Evolutionary conservation across 2,113 vertebrate species (phyloP).

Genomic region (Tupaia chinensis): DNA sequence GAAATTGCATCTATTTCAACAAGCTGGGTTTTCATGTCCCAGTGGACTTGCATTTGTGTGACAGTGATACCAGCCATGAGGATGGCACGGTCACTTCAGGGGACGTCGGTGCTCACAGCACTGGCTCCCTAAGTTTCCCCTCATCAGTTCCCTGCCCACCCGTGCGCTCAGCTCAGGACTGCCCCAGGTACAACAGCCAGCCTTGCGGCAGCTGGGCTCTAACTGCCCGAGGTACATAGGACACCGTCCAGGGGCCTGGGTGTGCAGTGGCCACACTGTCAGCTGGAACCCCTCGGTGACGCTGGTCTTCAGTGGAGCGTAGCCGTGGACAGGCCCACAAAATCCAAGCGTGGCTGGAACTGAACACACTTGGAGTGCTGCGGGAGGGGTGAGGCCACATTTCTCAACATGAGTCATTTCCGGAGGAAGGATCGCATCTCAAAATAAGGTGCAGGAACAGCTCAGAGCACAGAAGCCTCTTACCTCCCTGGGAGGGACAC

Average conservation of each 20-base stretch:
- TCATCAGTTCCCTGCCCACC: neutral
- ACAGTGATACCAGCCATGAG: accelerated
- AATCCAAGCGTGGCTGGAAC: neutral
- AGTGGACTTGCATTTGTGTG: accelerated
- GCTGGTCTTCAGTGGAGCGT: no score
- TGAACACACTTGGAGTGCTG: no score
- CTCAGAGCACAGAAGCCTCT: neutral
- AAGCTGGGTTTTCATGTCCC: no score
- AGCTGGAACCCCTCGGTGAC: no score
- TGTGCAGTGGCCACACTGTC: neutral
- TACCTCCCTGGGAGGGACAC: neutral
- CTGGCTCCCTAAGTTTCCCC: accelerated
- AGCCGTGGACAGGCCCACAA: neutral
- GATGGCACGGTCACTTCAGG: accelerated
- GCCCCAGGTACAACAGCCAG: no score
- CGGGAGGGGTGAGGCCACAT: accelerated
- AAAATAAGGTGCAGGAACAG: no score
- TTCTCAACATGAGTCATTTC: neutral
- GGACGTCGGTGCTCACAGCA: accelerated
- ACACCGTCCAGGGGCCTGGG: neutral
- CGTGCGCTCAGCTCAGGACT: neutral
- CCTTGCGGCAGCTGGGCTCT: no score
- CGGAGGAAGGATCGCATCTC: neutral
- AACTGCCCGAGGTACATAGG: no score
- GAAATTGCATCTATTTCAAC: no score